Percentiles rank a stretch among this genome's conserved stretches.
Evolutionary conservation across 2,888 invertebrate species (phyloP).

Genomic region (Drosophila birchii): DNA sequence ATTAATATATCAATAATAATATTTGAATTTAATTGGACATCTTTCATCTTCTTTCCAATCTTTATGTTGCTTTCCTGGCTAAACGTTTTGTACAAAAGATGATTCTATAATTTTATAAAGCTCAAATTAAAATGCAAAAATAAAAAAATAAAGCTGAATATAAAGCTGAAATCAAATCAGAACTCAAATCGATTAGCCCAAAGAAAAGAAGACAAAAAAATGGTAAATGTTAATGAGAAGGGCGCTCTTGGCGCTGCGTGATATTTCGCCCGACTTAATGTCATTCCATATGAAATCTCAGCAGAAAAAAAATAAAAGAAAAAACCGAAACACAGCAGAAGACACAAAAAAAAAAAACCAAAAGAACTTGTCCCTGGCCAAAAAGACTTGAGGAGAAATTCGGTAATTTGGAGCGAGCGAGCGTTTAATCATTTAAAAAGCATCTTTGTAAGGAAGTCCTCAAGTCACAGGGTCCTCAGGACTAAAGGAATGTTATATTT

Average conservation of each 20-base stretch:
- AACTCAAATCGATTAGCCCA: slow-evolving; percentile 37
- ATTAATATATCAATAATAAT: neutral
- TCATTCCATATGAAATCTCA: slow-evolving; percentile 42
- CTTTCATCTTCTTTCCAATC: slow-evolving; percentile 9
- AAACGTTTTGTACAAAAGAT: slow-evolving; percentile 8
- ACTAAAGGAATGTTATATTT: slow-evolving; percentile 4
- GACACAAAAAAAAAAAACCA: slow-evolving; percentile 5
- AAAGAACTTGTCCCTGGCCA: slow-evolving; percentile 36
- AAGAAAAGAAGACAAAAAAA: neutral
- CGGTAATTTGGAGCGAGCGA: slow-evolving; percentile 45
- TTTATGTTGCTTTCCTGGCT: neutral
- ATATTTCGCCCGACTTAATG: slow-evolving; percentile 35
- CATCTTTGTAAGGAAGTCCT: slow-evolving; percentile 65
- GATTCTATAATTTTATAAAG: slow-evolving; percentile 4
- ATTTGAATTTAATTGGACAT: neutral
- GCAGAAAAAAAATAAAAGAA: slow-evolving; percentile 16
- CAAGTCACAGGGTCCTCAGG: slow-evolving; percentile 5
- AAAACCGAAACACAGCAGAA: slow-evolving; percentile 7
- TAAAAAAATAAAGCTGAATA: neutral
- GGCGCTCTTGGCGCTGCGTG: slow-evolving; percentile 28
- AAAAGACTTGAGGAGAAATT: slow-evolving; percentile 20
- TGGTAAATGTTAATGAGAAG: slow-evolving; percentile 29
- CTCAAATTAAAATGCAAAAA: slow-evolving; percentile 25
- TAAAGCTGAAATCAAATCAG: slow-evolving; percentile 21
- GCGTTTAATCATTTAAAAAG: slow-evolving; percentile 79